Percentiles rank a stretch among this genome's conserved stretches.
Conservation (phyloP, 1,140 invertebrate genomes). For the Octopus sinensis region DNA sequence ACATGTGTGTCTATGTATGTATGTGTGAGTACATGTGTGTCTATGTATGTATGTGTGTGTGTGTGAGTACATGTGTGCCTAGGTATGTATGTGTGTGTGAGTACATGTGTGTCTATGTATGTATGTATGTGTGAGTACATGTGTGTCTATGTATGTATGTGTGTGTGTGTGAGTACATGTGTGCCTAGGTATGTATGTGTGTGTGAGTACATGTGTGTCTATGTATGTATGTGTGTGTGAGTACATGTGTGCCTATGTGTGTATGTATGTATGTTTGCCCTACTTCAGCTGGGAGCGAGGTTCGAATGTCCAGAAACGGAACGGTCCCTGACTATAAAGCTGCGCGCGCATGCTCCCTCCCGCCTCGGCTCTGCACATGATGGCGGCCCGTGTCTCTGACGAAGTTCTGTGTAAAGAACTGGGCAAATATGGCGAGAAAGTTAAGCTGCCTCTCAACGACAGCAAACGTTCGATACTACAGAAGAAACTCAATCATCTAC, state of each 20-base stretch:
- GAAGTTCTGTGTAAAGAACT: conserved; percentile 40
- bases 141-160: neutral
- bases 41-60: neutral
- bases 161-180: neutral
- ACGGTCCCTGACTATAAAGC: neutral
- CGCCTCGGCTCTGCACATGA: conserved; percentile 23
- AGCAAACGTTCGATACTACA: conserved; percentile 42
- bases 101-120: neutral
- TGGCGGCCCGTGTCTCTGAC: conserved; percentile 45
- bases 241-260: neutral
- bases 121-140: neutral
- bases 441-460: conserved; percentile 45
- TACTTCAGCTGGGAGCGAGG: neutral
- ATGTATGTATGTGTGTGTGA: neutral
- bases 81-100: neutral
- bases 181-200: neutral
- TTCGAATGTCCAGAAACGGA: conserved; percentile 1
- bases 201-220: neutral
- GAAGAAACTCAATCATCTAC: conserved; percentile 50
- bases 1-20: neutral
- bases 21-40: neutral
- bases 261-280: neutral
- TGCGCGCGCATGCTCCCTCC: neutral
- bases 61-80: neutral
- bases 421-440: conserved; percentile 39